phyloP scores from a whole-genome alignment of 2,888 invertebrate species.

The Cataglyphis rosenhaueri region DNA sequence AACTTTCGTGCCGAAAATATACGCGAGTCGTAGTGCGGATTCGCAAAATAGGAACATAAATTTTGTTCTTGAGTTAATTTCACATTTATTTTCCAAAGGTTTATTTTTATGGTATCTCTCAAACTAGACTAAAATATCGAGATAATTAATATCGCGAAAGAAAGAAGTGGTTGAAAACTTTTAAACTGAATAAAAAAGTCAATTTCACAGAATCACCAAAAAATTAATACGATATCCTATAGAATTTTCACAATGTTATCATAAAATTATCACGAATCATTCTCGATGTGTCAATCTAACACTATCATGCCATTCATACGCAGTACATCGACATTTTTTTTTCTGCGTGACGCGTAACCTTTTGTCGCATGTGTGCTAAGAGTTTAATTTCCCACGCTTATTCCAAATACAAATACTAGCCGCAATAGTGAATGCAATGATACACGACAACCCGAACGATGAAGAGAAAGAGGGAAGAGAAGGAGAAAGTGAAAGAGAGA shows the following conservation, averaged over 20 bases:
- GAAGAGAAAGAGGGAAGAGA: not conserved
- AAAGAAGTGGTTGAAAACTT: not conserved
- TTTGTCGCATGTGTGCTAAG: constrained; percentile 21
- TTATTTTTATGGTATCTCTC: not conserved
- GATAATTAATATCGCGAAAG: not conserved
- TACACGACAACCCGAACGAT: constrained; percentile 15
- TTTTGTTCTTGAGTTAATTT: not conserved
- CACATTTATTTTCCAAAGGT: not conserved
- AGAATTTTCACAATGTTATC: not conserved
- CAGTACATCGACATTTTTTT: constrained; percentile 18
- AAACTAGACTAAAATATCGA: not conserved
- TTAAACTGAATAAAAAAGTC: not conserved
- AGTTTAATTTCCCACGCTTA: constrained; percentile 54
- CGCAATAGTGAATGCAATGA: constrained; percentile 4
- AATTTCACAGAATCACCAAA: not conserved
- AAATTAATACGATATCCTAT: not conserved
- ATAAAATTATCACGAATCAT: not conserved
- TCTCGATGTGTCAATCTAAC: not conserved
- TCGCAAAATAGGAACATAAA: constrained; percentile 11
- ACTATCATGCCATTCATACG: constrained; percentile 1
- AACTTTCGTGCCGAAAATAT: constrained; percentile 34
- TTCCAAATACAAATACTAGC: constrained; percentile 41
- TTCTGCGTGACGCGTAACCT: constrained; percentile 1
- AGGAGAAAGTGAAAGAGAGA: constrained; percentile 6
- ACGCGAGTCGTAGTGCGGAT: constrained; percentile 23